Percentiles rank a stretch among this genome's conserved stretches.
Conservation (phyloP, 1,140 invertebrate species). For the Dermatophagoides farinae region DNA sequence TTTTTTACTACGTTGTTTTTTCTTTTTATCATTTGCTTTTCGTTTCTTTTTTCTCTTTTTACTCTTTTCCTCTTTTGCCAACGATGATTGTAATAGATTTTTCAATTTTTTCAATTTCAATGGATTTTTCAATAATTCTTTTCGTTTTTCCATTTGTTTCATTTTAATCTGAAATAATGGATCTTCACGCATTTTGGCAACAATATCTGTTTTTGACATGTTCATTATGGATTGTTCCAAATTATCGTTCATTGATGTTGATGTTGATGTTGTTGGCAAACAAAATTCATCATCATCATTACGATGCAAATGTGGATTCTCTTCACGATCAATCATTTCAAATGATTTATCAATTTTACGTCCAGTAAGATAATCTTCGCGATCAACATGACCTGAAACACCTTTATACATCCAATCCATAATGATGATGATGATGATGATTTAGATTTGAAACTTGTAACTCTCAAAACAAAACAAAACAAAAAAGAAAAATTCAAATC, state of each 20-base stretch:
- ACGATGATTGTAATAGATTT: slow-evolving; percentile 35
- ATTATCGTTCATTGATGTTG: too few relatives aligned
- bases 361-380: slow-evolving; percentile 76
- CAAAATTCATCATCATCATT: slow-evolving; percentile 6
- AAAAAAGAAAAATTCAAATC: not conserved
- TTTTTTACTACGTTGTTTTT: slow-evolving; percentile 2
- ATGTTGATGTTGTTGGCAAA: not conserved
- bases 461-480: not conserved
- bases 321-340: slow-evolving; percentile 40
- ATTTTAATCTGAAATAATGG: slow-evolving; percentile 64
- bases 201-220: slow-evolving; percentile 39
- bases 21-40: slow-evolving; percentile 17
- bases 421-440: too few relatives aligned
- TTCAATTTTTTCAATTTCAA: slow-evolving; percentile 62
- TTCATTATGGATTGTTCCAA: not conserved
- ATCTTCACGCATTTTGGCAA: slow-evolving; percentile 68
- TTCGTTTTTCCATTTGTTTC: slow-evolving; percentile 55
- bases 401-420: slow-evolving; percentile 85
- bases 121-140: slow-evolving; percentile 66
- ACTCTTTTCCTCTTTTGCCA: slow-evolving; percentile 15
- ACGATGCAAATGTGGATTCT: slow-evolving; percentile 29
- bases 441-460: slow-evolving; percentile 19
- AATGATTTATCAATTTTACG: slow-evolving; percentile 63
- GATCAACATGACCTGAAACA: slow-evolving; percentile 44
- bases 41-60: slow-evolving; percentile 19